Conservation (phyloP, 2,797 vertebrate species). For the Chrysocyon brachyurus region DNA sequence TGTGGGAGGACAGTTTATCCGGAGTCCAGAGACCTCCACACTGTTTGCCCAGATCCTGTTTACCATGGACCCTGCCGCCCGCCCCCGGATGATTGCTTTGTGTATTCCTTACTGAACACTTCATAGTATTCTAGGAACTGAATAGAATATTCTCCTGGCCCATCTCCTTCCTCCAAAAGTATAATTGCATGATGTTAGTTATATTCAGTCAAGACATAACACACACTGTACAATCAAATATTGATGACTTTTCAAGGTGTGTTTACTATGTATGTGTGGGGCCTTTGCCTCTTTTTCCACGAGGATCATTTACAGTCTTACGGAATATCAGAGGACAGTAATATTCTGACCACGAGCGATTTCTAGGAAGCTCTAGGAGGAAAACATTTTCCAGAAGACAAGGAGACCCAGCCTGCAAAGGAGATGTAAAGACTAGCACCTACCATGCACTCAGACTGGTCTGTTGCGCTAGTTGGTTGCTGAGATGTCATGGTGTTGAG, state of each 20-base stretch:
- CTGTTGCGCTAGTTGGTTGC: background rate
- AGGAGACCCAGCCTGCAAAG: background rate
- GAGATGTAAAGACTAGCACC: background rate
- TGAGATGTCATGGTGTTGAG: too few relatives aligned
- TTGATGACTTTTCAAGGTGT: background rate
- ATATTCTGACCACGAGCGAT: background rate
- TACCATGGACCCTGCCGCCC: background rate
- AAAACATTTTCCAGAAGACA: background rate
- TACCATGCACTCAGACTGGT: too few relatives aligned
- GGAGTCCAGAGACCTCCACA: background rate
- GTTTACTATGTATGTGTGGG: background rate
- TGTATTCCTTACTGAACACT: background rate
- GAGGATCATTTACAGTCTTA: background rate
- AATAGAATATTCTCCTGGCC: background rate
- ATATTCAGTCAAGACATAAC: background rate
- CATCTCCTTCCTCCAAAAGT: background rate
- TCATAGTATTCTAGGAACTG: background rate
- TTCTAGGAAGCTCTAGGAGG: background rate
- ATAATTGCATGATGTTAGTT: background rate
- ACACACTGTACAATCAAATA: too few relatives aligned
- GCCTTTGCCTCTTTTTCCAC: background rate
- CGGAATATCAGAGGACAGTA: background rate
- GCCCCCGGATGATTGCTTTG: fast-evolving
- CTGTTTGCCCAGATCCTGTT: background rate
- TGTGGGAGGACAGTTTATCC: too few relatives aligned